Evolutionary conservation across 2,113 vertebrate genomes (phyloP).

Genomic region (Albula glossodonta): DNA sequence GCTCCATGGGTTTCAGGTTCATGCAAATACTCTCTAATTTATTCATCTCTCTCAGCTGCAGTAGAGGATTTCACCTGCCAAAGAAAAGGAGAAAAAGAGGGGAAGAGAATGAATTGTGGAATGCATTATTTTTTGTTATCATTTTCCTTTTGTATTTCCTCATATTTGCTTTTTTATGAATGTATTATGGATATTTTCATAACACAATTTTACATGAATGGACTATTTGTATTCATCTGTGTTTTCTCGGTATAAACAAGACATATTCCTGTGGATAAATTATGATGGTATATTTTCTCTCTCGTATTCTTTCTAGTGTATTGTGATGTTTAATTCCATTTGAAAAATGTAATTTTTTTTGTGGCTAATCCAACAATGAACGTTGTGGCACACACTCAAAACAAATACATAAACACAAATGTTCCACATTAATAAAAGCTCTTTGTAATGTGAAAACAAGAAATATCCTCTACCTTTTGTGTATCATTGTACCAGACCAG

Average conservation of each 20-base stretch:
- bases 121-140: neutral
- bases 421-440: constrained; percentile 16
- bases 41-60: neutral
- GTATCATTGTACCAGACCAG: neutral
- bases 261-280: neutral
- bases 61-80: neutral
- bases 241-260: neutral
- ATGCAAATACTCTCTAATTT: constrained; percentile 6
- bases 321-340: neutral
- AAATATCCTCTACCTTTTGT: neutral
- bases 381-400: neutral
- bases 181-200: constrained; percentile 4
- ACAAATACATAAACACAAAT: neutral
- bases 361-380: neutral
- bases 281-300: neutral
- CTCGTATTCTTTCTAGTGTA: neutral
- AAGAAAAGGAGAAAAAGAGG: neutral
- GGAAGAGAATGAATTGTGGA: neutral
- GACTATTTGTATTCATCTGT: neutral
- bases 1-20: neutral
- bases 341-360: neutral
- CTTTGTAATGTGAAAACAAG: constrained; percentile 22
- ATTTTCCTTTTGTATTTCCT: neutral
- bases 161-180: neutral
- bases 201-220: neutral